These are phyloP conservation scores for Sandelia bainsii DNA, from an alignment of 2,797 vertebrate genomes.

Conservation along the genomic window DNA sequence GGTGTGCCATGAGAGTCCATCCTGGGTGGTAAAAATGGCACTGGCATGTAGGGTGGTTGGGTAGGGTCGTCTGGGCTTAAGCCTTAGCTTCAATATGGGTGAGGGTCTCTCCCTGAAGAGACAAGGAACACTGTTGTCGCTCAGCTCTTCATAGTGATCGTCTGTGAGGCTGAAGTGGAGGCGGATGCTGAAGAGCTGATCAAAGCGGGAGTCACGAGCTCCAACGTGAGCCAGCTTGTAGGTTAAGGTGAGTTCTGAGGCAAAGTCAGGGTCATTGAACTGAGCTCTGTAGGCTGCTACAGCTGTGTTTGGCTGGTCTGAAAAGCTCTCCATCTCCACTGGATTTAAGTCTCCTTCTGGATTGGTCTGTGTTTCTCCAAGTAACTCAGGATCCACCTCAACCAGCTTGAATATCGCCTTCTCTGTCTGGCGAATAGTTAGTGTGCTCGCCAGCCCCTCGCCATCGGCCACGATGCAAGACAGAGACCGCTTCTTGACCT, in stretches of 20 bases:
- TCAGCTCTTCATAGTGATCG: slow-evolving; percentile 79
- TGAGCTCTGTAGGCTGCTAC: slow-evolving; percentile 77
- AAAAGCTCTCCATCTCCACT: not conserved
- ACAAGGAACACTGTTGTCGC: slow-evolving; percentile 84
- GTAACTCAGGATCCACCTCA: slow-evolving; percentile 20
- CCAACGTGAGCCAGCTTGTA: slow-evolving; percentile 75
- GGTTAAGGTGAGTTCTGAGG: slow-evolving; percentile 72
- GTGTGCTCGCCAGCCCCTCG: slow-evolving; percentile 81
- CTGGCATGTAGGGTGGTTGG: slow-evolving; percentile 80
- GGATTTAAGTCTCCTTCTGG: rapidly evolving
- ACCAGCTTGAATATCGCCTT: slow-evolving; percentile 73
- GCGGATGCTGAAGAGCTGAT: slow-evolving; percentile 85
- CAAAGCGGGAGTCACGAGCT: slow-evolving; percentile 56
- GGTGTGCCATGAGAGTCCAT: slow-evolving; percentile 84
- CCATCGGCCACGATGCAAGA: slow-evolving; percentile 87
- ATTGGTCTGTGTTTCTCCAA: rapidly evolving
- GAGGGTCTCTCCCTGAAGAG: slow-evolving; percentile 76
- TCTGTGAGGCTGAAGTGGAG: slow-evolving; percentile 85
- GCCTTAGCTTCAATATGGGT: slow-evolving; percentile 73
- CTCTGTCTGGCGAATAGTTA: slow-evolving; percentile 82
- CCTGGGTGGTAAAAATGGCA: slow-evolving; percentile 84
- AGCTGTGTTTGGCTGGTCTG: not conserved
- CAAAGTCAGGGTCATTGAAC: slow-evolving; percentile 67
- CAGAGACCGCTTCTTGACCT: slow-evolving; percentile 74
- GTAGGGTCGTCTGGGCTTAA: slow-evolving; percentile 83